Base-by-base conservation (phyloP, 1,140 invertebrate genomes). In the Drosophila sp. region DNA sequence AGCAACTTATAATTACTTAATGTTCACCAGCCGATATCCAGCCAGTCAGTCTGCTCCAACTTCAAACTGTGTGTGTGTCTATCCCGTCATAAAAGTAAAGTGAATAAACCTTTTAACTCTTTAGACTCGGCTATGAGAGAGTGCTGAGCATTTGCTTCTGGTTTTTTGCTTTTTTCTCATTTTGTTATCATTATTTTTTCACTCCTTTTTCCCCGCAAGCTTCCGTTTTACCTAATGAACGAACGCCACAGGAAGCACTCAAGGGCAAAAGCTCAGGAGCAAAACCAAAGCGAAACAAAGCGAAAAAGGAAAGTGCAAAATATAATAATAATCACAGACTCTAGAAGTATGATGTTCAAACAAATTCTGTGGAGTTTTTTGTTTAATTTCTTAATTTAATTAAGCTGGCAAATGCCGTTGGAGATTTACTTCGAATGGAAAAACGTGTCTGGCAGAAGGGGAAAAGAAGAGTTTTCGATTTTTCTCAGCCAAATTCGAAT, bases 1-100 rank as follows among this genome's bases (percentile, higher is more conserved):
- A 47, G 27, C 63, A 89, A 87, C 80, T 87, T 89, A 87, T 87
- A 89, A 87, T 87, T 87, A 87, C 83, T 87, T 87, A 87, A 87
- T 89, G 83, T 56, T 87, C 40, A 60, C 29, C 54, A 58, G 30
- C 56, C 56, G 23, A 25, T 17, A 32, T 23, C 55, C 32, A 33
- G 30, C n/a, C 30, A 33, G 29, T 56, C 55, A 17, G 55, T 50
- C 61, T 63, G 56, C 29, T 32, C 33, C 29, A 27, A 32, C 35
- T 58, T 50, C 44, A 54, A 44, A 57, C 47, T 27, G 33, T 57
- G 55, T 54, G 66, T 76, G 44, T 55, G 62, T 54, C 61, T 56
- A 57, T 32, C 38, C 25, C 50, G 11, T 30, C 68, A 71, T 67
- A 78, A 75, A 75, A 64, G 56, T 70, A 77, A 76, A 86, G 82